Conservation (phyloP, 2,113 vertebrate genomes). For the Lepus europaeus region DNA sequence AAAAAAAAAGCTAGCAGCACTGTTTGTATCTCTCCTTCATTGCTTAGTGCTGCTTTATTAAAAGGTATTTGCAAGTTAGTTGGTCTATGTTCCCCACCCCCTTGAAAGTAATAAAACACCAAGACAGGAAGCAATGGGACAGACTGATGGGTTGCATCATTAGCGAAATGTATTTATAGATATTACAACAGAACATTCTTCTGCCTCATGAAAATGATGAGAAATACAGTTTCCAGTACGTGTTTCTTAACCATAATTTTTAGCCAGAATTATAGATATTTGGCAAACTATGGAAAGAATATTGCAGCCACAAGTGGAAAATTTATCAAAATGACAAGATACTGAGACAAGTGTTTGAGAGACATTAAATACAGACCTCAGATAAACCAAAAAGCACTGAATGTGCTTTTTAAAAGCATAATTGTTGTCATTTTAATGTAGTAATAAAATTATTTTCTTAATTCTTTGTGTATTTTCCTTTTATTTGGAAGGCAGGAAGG, state of each 20-base stretch:
- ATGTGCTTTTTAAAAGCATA: background rate
- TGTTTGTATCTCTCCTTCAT: background rate
- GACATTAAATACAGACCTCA: background rate
- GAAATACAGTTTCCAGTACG: background rate
- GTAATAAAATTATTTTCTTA: background rate
- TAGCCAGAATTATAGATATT: constrained; percentile 28
- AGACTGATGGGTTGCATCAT: background rate
- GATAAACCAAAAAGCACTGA: background rate
- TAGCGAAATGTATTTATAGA: constrained; percentile 32
- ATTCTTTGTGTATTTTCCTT: too few species aligned
- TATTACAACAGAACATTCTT: background rate
- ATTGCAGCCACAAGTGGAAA: constrained; percentile 5
- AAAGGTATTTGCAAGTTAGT: background rate
- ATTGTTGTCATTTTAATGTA: constrained; percentile 52
- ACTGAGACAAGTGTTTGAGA: background rate
- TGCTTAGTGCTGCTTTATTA: background rate
- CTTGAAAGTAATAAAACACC: background rate
- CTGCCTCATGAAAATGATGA: background rate
- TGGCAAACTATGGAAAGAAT: constrained; percentile 1
- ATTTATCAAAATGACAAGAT: constrained; percentile 8
- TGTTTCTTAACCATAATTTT: constrained; percentile 29
- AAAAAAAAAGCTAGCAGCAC: background rate
- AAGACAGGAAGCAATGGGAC: background rate
- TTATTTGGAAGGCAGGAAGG: too few species aligned
- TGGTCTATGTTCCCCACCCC: background rate